phyloP scores from a whole-genome alignment of 2,797 vertebrate genomes.

The Lepus townsendii region DNA sequence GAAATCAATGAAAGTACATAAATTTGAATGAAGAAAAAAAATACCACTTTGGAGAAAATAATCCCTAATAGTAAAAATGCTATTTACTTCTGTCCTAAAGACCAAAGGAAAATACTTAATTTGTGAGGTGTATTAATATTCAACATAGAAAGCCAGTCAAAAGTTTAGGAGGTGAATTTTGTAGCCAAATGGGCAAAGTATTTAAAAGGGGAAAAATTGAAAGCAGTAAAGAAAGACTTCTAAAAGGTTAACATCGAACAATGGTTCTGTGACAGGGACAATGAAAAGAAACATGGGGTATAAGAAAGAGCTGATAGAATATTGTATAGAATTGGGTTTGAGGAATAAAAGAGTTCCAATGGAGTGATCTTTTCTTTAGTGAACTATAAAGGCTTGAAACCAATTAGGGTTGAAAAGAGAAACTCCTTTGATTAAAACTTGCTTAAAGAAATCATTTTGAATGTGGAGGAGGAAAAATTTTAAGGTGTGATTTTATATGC shows the following conservation, averaged over 20 bases:
- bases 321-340: not conserved
- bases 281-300: not conserved
- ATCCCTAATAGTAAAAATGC: not conserved
- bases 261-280: not conserved
- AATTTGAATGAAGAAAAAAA: not conserved
- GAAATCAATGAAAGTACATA: not conserved
- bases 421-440: not conserved
- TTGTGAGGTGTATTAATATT: not conserved
- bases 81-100: constrained; percentile 13
- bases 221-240: not conserved
- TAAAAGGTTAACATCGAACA: not conserved
- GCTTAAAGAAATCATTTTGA: not conserved
- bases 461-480: not conserved
- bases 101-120: not conserved
- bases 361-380: not conserved
- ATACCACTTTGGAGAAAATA: not conserved
- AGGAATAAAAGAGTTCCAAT: constrained; percentile 5
- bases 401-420: not conserved
- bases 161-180: not conserved
- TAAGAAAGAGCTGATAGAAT: not conserved
- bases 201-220: not conserved
- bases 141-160: not conserved
- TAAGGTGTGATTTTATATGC: not conserved
- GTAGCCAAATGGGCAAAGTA: not conserved
- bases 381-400: not conserved